Conservation (phyloP, 2,797 vertebrate genomes). For the Diceros bicornis region DNA sequence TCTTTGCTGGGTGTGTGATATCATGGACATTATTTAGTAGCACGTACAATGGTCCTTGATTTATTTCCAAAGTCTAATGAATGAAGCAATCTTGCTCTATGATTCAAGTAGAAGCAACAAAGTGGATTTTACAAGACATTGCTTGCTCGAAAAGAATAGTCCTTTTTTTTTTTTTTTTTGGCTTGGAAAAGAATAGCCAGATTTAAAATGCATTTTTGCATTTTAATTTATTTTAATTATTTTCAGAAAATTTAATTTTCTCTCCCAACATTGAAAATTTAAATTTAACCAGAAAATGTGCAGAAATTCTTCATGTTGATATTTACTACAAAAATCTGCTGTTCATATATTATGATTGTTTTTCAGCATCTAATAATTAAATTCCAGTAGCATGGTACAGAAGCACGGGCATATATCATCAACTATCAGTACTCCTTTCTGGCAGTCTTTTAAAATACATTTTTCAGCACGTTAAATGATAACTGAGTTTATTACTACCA, state of each 20-base stretch:
- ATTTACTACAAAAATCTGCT: constrained; percentile 34
- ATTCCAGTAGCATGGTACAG: neutral
- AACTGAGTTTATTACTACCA: constrained; percentile 27
- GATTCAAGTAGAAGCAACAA: constrained; percentile 33
- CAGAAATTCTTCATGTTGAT: constrained; percentile 42
- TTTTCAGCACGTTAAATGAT: constrained; percentile 51
- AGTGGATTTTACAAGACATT: constrained; percentile 66
- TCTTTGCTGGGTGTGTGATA: constrained; percentile 68
- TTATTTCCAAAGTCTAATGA: constrained; percentile 58
- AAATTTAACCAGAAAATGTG: constrained; percentile 7
- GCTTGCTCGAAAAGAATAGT: constrained; percentile 62
- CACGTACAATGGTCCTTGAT: constrained; percentile 75
- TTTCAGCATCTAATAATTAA: constrained; percentile 34
- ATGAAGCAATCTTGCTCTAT: constrained; percentile 43
- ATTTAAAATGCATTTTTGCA: constrained; percentile 57
- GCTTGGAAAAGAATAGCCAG: constrained; percentile 42
- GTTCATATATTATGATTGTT: neutral
- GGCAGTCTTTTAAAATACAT: constrained; percentile 37
- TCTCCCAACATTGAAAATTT: constrained; percentile 8
- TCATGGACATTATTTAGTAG: constrained; percentile 69
- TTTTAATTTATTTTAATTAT: constrained; percentile 56
- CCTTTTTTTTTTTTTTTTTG: neutral
- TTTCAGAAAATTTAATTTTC: constrained; percentile 55
- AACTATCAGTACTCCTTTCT: constrained; percentile 14
- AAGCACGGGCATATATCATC: neutral